A percentile compares a stretch with the other conserved stretches of the same genome.
Evolutionary conservation across 2,113 vertebrate genomes (phyloP).

Genomic region (Morone saxatilis): DNA sequence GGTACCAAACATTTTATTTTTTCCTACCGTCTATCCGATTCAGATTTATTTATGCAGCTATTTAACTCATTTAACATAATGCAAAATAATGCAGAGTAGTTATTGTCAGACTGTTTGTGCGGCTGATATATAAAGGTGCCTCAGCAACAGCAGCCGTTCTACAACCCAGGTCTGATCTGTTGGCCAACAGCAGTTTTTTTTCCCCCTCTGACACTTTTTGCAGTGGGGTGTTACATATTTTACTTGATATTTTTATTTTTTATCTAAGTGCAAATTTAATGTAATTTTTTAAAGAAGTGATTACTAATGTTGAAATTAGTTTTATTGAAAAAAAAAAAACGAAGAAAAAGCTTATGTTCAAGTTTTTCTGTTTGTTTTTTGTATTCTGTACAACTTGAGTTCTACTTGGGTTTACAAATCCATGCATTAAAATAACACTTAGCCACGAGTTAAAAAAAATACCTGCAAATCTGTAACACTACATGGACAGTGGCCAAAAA

Average conservation of each 20-base stretch:
- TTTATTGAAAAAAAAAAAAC: constrained; percentile 30
- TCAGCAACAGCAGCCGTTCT: constrained; percentile 34
- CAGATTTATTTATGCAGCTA: constrained; percentile 63
- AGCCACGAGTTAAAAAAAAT: not conserved
- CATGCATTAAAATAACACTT: constrained; percentile 23
- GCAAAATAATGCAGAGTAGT: constrained; percentile 46
- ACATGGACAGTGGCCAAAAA: constrained; percentile 44
- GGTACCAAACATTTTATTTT: constrained; percentile 22
- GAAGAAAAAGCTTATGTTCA: constrained; percentile 51
- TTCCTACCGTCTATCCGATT: constrained; percentile 11
- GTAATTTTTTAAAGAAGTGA: constrained; percentile 49
- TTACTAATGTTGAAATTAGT: constrained; percentile 71
- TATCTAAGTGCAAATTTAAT: constrained; percentile 47
- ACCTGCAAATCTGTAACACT: constrained; percentile 30
- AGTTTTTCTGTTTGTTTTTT: constrained; percentile 33
- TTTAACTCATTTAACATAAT: constrained; percentile 29
- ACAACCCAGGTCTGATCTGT: constrained; percentile 28
- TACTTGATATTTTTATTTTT: constrained; percentile 65
- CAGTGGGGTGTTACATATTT: constrained; percentile 68
- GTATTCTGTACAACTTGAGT: constrained; percentile 38
- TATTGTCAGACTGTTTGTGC: constrained; percentile 1
- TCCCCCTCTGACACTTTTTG: not conserved
- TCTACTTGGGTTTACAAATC: constrained; percentile 17
- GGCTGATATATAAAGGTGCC: constrained; percentile 51
- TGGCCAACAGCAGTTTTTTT: constrained; percentile 35